phyloP scores from a whole-genome alignment of 2,113 vertebrate species.

The Pavo muticus region DNA sequence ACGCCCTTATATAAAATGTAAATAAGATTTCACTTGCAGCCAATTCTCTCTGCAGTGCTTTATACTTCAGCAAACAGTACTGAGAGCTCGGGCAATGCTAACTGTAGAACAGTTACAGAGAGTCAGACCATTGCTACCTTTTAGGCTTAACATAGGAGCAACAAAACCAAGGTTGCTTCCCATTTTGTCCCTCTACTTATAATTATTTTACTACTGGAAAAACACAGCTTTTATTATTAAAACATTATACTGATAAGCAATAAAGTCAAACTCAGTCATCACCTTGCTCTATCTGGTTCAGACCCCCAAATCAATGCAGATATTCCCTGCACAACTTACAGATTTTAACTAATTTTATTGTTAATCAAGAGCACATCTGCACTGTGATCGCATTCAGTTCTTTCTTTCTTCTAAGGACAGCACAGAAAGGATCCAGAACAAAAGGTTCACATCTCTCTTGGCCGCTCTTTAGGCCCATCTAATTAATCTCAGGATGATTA shows the following conservation, averaged over 20 bases:
- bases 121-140: neutral
- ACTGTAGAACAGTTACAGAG: neutral
- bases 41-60: neutral
- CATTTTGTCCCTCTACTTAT: neutral
- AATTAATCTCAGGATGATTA: conserved; percentile 53
- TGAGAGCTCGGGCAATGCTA: neutral
- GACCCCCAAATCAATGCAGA: neutral
- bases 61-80: neutral
- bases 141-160: neutral
- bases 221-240: neutral
- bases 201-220: neutral
- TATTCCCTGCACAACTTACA: neutral
- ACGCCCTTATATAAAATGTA: neutral
- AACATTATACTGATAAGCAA: neutral
- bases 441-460: neutral
- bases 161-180: neutral
- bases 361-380: conserved; percentile 47
- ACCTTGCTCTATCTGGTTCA: neutral
- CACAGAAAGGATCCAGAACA: neutral
- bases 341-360: conserved; percentile 9
- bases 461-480: conserved; percentile 33
- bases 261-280: neutral
- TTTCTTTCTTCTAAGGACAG: conserved; percentile 22
- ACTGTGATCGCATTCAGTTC: conserved; percentile 16
- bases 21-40: neutral